These are phyloP conservation scores for Rhinichthys klamathensis DNA, from an alignment of 2,113 vertebrate species.

Conservation along the genomic window DNA sequence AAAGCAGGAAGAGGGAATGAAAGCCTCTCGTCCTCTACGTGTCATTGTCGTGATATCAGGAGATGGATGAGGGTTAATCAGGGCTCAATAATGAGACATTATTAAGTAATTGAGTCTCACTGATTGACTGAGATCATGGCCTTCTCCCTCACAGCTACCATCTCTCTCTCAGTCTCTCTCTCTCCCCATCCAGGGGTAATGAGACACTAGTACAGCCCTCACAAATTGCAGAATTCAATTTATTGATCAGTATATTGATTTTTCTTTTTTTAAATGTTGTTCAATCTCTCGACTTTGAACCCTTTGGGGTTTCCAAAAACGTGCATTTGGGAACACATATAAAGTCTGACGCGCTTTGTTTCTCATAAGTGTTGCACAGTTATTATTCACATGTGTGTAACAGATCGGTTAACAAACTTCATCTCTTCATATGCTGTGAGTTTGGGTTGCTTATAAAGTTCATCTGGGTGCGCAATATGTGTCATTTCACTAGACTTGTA, in stretches of 20 bases:
- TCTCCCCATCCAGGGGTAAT: not conserved
- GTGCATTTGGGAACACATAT: too few species aligned
- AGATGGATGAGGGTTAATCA: slow-evolving; percentile 53
- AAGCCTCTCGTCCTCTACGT: slow-evolving; percentile 2
- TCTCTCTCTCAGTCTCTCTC: not conserved
- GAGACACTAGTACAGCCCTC: not conserved
- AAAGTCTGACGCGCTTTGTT: too few species aligned
- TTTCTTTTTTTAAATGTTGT: too few species aligned
- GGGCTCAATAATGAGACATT: slow-evolving; percentile 52
- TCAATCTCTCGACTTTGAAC: not conserved
- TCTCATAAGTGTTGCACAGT: too few species aligned
- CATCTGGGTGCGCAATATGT: too few species aligned
- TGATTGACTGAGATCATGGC: slow-evolving; percentile 41
- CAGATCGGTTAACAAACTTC: too few species aligned
- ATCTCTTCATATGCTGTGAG: too few species aligned
- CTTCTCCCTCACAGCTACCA: not conserved
- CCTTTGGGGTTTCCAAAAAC: too few species aligned
- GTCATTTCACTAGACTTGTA: too few species aligned
- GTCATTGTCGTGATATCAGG: slow-evolving; percentile 39
- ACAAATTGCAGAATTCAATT: not conserved
- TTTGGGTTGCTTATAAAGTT: too few species aligned
- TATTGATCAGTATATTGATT: not conserved
- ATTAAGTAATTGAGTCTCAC: slow-evolving; percentile 45
- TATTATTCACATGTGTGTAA: too few species aligned
- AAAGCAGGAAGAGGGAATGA: not conserved